phyloP scores from a whole-genome alignment of 2,797 vertebrate species.

The Acanthurus tractus region DNA sequence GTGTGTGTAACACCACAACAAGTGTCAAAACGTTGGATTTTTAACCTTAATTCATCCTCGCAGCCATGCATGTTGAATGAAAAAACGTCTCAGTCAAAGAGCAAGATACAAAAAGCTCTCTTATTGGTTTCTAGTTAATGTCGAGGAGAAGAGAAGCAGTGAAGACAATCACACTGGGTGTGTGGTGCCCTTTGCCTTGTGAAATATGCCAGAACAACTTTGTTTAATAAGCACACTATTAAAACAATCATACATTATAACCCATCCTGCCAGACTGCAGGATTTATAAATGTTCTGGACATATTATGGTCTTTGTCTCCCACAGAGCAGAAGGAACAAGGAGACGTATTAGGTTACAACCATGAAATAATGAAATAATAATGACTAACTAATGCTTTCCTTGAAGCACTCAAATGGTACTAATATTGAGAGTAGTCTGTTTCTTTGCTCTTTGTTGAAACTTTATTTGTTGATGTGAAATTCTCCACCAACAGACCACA shows the following conservation, averaged over 20 bases:
- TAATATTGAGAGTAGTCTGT: not conserved
- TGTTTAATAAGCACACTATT: slow-evolving; percentile 80
- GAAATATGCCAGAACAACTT: slow-evolving; percentile 73
- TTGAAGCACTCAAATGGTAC: slow-evolving; percentile 7
- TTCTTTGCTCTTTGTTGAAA: slow-evolving; percentile 47
- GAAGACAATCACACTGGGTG: slow-evolving; percentile 24
- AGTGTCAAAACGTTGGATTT: slow-evolving; percentile 17
- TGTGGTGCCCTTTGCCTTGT: slow-evolving; percentile 38
- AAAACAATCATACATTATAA: slow-evolving; percentile 70
- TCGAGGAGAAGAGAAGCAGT: slow-evolving; percentile 36
- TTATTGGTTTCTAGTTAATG: slow-evolving; percentile 54
- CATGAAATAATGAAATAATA: slow-evolving; percentile 28
- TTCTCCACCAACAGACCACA: slow-evolving; percentile 17
- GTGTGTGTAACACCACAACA: slow-evolving; percentile 9
- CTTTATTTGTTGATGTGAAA: slow-evolving; percentile 51
- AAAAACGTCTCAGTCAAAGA: not conserved
- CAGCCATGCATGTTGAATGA: slow-evolving; percentile 22
- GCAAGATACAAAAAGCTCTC: slow-evolving; percentile 1
- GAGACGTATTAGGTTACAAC: slow-evolving; percentile 2
- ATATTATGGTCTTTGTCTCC: slow-evolving; percentile 76
- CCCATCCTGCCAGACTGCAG: slow-evolving; percentile 27
- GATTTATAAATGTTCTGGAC: slow-evolving; percentile 60
- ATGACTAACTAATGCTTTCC: slow-evolving; percentile 2
- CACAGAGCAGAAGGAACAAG: slow-evolving; percentile 14
- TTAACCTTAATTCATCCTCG: slow-evolving; percentile 1